Conservation (phyloP, 2,113 vertebrate species). For the Aptenodytes forsteri region DNA sequence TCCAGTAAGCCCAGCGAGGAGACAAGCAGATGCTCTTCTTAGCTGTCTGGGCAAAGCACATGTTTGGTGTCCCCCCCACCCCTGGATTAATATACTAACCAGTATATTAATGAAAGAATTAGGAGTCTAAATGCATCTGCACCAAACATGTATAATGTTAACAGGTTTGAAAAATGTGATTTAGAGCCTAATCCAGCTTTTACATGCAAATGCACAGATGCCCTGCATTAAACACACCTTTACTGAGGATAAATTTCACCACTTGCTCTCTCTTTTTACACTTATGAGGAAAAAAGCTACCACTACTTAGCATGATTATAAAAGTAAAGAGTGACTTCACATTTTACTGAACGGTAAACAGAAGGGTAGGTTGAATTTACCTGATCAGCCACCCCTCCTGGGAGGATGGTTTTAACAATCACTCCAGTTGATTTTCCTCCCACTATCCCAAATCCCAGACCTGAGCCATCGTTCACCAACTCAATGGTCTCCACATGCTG, state of each 20-base stretch:
- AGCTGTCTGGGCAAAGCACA: not conserved
- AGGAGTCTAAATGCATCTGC: not conserved
- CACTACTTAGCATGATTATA: not conserved
- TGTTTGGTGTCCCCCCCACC: not conserved
- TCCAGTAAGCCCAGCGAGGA: not conserved
- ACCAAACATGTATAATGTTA: not conserved
- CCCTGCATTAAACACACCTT: not conserved
- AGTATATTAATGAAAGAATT: not conserved
- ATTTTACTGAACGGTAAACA: not conserved
- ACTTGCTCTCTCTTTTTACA: not conserved
- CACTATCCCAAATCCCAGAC: constrained; percentile 93
- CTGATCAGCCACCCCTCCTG: constrained; percentile 93
- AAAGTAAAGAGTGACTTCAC: not conserved
- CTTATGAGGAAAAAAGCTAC: not conserved
- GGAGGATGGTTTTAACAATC: constrained; percentile 94
- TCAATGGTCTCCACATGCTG: constrained; percentile 93
- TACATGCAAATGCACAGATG: not conserved
- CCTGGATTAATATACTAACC: not conserved
- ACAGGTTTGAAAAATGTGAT: not conserved
- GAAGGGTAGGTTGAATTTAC: constrained; percentile 59
- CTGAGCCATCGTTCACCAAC: constrained; percentile 92
- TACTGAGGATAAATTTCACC: not conserved
- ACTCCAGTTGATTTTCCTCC: constrained; percentile 93
- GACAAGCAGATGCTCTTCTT: not conserved
- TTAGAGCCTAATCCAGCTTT: not conserved